phyloP scores from a whole-genome alignment of 2,797 vertebrate genomes.

The Loris lydekkerianus region DNA sequence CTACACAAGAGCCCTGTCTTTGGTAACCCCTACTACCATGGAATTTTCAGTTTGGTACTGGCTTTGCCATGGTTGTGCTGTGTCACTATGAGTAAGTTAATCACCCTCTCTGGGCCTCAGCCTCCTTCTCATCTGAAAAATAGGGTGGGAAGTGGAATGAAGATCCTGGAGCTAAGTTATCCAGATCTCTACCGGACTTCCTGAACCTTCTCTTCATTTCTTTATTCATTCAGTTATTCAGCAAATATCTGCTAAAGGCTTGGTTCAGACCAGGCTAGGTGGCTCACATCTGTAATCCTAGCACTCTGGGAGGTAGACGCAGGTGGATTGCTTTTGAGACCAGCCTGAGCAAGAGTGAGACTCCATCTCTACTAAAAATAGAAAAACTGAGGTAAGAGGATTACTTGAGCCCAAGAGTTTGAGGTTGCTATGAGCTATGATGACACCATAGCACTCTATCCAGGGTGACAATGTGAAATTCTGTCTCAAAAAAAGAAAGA shows the following conservation, averaged over 20 bases:
- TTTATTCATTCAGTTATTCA: background rate
- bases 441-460: too few relatives aligned
- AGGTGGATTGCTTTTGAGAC: too few relatives aligned
- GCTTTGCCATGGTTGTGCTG: background rate
- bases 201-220: background rate
- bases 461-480: too few relatives aligned
- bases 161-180: background rate
- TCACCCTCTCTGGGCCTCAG: background rate
- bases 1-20: background rate
- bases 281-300: too few relatives aligned
- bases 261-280: too few relatives aligned
- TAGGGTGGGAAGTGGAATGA: background rate
- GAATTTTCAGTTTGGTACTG: background rate
- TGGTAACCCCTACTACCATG: accelerated
- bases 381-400: too few relatives aligned
- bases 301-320: too few relatives aligned
- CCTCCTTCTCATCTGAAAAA: background rate
- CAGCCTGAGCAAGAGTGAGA: too few relatives aligned
- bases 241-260: background rate
- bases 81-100: background rate
- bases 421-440: too few relatives aligned
- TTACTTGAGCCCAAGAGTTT: too few relatives aligned
- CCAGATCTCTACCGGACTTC: background rate
- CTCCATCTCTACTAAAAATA: too few relatives aligned
- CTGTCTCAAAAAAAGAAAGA: too few relatives aligned